Evolutionary conservation across 2,113 vertebrate genomes (phyloP).

Genomic region (Rhinolophus ferrumequinum): DNA sequence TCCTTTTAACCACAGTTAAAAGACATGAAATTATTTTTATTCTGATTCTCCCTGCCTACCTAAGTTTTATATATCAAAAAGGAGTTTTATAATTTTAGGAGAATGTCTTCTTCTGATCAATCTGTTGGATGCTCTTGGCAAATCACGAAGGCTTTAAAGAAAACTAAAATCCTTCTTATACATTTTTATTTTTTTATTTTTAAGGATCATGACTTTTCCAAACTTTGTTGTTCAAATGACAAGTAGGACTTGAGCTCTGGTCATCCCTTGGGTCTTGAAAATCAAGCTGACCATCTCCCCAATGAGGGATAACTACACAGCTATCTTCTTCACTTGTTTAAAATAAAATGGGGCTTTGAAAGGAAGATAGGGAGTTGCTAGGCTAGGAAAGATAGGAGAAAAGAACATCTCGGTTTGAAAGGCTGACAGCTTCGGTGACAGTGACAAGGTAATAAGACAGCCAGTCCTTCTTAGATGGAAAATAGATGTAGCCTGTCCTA

Average conservation of each 20-base stretch:
- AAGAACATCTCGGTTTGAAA: constrained; percentile 64
- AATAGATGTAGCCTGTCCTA: constrained; percentile 37
- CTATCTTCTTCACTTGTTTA: constrained; percentile 44
- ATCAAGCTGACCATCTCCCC: neutral
- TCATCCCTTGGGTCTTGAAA: neutral
- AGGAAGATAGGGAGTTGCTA: constrained; percentile 20
- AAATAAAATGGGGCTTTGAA: constrained; percentile 60
- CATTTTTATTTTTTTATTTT: neutral
- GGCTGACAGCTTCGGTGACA: constrained; percentile 67
- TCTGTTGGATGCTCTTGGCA: neutral
- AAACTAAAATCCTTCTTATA: neutral
- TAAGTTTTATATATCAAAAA: neutral
- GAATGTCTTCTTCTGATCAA: neutral
- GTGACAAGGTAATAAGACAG: constrained; percentile 64
- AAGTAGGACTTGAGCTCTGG: neutral
- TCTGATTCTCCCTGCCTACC: neutral
- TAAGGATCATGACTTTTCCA: neutral
- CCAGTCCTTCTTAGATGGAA: constrained; percentile 38
- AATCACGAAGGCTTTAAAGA: neutral
- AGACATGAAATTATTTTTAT: neutral
- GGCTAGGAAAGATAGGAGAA: constrained; percentile 67
- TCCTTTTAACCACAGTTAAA: neutral
- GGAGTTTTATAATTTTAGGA: neutral
- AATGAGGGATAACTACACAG: neutral
- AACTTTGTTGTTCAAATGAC: neutral